Conservation (phyloP, 2,113 vertebrate species). For the Carettochelys insculpta region DNA sequence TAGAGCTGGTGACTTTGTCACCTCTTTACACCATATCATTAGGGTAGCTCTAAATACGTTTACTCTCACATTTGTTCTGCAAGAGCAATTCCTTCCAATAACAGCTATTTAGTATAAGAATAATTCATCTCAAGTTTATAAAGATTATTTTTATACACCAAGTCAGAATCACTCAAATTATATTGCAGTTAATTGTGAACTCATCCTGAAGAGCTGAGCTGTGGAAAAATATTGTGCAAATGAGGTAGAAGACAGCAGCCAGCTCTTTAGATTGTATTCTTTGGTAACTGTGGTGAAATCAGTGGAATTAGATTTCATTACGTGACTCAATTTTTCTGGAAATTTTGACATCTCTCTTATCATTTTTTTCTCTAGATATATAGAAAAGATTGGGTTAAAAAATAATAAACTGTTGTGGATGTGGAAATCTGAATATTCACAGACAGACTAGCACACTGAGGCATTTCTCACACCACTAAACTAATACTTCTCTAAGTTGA, state of each 20-base stretch:
- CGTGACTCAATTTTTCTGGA: fast-evolving
- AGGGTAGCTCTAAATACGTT: background rate
- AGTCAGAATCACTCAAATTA: background rate
- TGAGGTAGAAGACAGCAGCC: background rate
- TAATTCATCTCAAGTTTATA: fast-evolving
- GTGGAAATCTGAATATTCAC: background rate
- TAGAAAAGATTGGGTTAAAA: background rate
- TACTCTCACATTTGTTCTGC: background rate
- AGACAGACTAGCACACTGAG: background rate
- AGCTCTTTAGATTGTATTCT: background rate
- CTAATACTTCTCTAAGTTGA: background rate
- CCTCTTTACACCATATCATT: background rate
- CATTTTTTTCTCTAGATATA: background rate
- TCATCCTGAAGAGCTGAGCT: background rate
- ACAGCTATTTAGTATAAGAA: background rate
- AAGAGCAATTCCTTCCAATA: background rate
- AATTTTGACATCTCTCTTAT: background rate
- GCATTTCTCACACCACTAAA: background rate
- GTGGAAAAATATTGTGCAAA: background rate
- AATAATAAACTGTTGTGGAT: background rate
- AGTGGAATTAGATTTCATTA: background rate
- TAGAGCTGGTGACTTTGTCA: background rate
- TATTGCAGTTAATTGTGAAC: background rate
- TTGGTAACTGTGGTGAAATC: background rate
- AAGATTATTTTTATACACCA: background rate